These are phyloP conservation scores for Lontra canadensis DNA, from an alignment of 2,113 vertebrate genomes.

Conservation along the genomic window DNA sequence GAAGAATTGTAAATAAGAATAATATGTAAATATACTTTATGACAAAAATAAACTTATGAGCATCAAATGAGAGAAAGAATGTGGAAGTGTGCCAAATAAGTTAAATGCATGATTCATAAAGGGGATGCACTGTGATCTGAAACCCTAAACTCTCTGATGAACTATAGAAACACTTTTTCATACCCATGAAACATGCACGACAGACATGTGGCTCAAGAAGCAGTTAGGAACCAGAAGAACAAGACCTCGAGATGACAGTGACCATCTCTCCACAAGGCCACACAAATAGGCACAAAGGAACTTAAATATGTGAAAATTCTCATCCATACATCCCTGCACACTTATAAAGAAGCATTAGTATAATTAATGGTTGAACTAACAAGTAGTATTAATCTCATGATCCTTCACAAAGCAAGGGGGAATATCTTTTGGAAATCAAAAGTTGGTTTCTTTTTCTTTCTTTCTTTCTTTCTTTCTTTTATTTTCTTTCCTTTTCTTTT, in stretches of 20 bases:
- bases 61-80: constrained; percentile 51
- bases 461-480: too few species aligned
- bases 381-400: background rate
- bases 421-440: background rate
- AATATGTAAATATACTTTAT: constrained; percentile 65
- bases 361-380: background rate
- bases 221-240: background rate
- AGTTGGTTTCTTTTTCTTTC: background rate
- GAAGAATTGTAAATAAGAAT: constrained; percentile 65
- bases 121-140: background rate
- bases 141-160: background rate
- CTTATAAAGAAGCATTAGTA: background rate
- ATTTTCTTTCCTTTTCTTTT: accelerated
- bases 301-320: background rate
- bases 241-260: background rate
- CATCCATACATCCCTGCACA: background rate
- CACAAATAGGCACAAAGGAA: background rate
- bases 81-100: constrained; percentile 12
- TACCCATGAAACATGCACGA: background rate
- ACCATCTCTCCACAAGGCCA: background rate
- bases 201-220: background rate
- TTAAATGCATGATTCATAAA: constrained; percentile 13
- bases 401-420: background rate
- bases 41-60: constrained; percentile 61
- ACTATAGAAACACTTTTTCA: background rate